phyloP scores from a whole-genome alignment of 2,888 invertebrate species.

The Cremastinae sp. region DNA sequence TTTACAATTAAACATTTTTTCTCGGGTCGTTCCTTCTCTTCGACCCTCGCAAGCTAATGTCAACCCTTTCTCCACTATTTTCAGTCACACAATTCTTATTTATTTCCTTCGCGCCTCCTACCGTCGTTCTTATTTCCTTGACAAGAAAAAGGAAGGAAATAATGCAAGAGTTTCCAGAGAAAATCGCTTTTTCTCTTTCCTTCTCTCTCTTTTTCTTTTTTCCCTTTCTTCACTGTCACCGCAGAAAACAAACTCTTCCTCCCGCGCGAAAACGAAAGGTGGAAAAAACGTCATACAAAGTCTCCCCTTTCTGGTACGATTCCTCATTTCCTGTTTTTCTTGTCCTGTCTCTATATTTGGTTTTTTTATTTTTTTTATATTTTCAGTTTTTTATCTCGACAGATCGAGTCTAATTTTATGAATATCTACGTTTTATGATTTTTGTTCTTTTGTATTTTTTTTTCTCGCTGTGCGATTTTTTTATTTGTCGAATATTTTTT shows the following conservation, averaged over 20 bases:
- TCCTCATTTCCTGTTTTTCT: slow-evolving; percentile 1
- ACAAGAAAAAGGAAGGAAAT: slow-evolving; percentile 25
- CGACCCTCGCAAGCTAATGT: slow-evolving; percentile 41
- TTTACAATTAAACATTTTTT: too few relatives aligned
- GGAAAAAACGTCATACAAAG: too few relatives aligned
- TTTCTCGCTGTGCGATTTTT: too few relatives aligned
- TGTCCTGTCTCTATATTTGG: neutral
- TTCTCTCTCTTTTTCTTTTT: slow-evolving; percentile 25
- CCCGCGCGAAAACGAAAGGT: too few relatives aligned
- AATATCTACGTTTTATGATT: too few relatives aligned
- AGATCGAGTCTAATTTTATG: too few relatives aligned
- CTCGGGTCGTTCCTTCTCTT: slow-evolving; percentile 6
- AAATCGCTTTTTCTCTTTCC: slow-evolving; percentile 2
- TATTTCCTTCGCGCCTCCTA: slow-evolving; percentile 63
- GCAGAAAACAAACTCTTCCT: neutral
- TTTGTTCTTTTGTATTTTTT: too few relatives aligned
- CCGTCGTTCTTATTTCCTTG: slow-evolving; percentile 28
- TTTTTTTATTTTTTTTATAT: too few relatives aligned
- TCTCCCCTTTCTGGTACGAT: neutral
- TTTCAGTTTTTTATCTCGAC: too few relatives aligned
- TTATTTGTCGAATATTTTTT: too few relatives aligned
- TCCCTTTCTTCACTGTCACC: too few relatives aligned
- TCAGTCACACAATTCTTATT: slow-evolving; percentile 64
- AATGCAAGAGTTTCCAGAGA: neutral
- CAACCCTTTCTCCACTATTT: slow-evolving; percentile 52